Conservation (phyloP, 2,113 vertebrate genomes). For the Excalfactoria chinensis region DNA sequence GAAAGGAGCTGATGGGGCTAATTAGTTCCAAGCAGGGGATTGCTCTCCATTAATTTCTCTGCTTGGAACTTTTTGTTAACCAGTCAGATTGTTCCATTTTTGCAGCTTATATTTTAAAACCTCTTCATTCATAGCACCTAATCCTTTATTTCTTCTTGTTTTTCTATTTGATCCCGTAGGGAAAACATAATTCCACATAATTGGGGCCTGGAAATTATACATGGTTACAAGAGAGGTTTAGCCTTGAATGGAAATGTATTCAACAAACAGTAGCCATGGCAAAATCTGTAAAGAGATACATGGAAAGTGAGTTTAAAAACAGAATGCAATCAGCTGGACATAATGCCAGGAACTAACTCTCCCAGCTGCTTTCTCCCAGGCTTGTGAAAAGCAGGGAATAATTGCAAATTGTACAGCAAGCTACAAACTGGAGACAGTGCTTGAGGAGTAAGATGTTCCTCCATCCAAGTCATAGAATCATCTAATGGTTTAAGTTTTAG, state of each 20-base stretch:
- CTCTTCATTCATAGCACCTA: background rate
- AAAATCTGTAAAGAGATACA: background rate
- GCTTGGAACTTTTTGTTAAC: background rate
- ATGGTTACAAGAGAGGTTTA: background rate
- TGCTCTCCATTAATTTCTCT: conserved; percentile 22
- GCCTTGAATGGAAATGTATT: background rate
- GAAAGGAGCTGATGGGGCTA: conserved; percentile 26
- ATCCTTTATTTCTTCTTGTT: background rate
- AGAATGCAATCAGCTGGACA: background rate
- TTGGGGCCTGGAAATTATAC: background rate
- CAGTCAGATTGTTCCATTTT: conserved; percentile 28
- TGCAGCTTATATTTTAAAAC: background rate
- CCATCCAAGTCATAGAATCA: too few relatives aligned
- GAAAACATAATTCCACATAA: conserved; percentile 29
- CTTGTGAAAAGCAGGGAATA: background rate
- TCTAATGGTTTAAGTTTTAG: too few relatives aligned
- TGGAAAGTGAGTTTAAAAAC: background rate
- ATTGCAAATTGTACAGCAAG: background rate
- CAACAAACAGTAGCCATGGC: background rate
- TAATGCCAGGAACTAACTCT: background rate
- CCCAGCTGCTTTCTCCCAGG: background rate
- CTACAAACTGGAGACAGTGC: background rate
- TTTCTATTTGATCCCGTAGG: background rate
- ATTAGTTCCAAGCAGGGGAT: conserved; percentile 33
- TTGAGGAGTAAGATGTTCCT: background rate